Evolutionary conservation across 2,888 invertebrate species (phyloP), one percentile per base, ranked within the genome.

Genomic region (Steinernema hermaphroditum): DNA sequence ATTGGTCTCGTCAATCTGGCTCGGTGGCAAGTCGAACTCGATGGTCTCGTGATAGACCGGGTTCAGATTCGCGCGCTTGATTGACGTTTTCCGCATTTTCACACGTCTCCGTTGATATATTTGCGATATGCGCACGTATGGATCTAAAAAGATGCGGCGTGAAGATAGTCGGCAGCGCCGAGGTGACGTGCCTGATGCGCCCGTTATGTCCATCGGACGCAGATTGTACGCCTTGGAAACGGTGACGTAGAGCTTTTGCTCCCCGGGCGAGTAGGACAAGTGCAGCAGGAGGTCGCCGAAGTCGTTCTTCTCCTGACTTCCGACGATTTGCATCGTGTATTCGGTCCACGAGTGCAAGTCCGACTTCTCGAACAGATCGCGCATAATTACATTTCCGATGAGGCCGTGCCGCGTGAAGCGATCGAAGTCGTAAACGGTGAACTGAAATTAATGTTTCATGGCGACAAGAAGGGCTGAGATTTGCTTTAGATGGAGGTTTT

Each of bases 21-120:
- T 91, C 9, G 92, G 90, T 0, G 93, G 93, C 16, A 96, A 91
- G 86, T 96, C 95, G 87, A 95, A 96, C 12, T 94, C 93, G 77
- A 96, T 89, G 0, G 94, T 94, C 87, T 96, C 96, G 87, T 96
- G 95, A 89, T 93, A 96, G 0, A 94, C 92, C 0, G 95, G 94
- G 86, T 91, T 92, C 0, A 94, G 89, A 0, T 93, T 94, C 81
- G 92, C 92, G 86, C 92, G 92, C 87, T 93, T 92, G 0, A 94
- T 94, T 0, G 93, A 92, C 0, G 96, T 94, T 88, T 94, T 94
- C 88, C 93, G 93, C 89, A 94, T 94, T 89, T 94, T 94, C 82
- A 95, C 92, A 75, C 94, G 90, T 87, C 93, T 93, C 1, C 93
- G 93, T 87, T 93, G 92, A 85, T 93, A 93, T 81, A 94, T 90